Base-by-base conservation (phyloP, 2,113 vertebrate species). In the Zosterops lateralis region DNA sequence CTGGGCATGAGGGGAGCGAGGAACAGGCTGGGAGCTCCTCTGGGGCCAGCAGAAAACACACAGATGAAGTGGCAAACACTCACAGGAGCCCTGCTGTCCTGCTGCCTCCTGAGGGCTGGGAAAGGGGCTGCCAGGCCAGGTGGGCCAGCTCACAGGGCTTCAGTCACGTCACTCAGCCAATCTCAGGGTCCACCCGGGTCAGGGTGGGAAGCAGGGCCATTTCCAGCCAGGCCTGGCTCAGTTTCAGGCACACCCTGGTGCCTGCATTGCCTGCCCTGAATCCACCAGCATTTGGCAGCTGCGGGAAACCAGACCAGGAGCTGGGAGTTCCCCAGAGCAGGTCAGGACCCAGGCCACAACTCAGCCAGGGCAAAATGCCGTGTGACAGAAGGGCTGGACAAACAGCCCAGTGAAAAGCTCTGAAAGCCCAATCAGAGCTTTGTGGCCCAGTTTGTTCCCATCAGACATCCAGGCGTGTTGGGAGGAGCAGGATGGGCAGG, bases 1-100 rank as follows among this genome's bases (percentile, higher is more conserved):
- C 12, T 2, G 1, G 68, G 7, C 0, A 0, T 0, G 78, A 10
- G 36, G 62, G 14, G 17, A 48, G 57, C 2, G 1, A 32, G 74
- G 45, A 6, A 8, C 10, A 36, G 47, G 0, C 45, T 10, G 64
- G 22, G 50, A 32, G 79, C 76, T 60, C 15, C 73, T 17, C 50
- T 4, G 79, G 24, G 47, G 32, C 79, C 9, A 9, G 6, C 61
- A 20, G 72, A 11, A 45, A 58, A 29, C 6, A 25, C 50, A 4
- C 1, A 11, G 51, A 5, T 4, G 22, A 4, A 2, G 0, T 2
- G 45, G 61, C 10, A 44, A 38, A 36, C 75, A 14, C 0, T 0
- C 5, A 17, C 86, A 17, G 75, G 7, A n/a, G 32, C 48, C 66
- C 32, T 10, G 32, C 47, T 22, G 7, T 26, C n/a, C 25, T 5